Base-by-base conservation (phyloP, 2,888 invertebrate species). In the Cerastoderma edule region DNA sequence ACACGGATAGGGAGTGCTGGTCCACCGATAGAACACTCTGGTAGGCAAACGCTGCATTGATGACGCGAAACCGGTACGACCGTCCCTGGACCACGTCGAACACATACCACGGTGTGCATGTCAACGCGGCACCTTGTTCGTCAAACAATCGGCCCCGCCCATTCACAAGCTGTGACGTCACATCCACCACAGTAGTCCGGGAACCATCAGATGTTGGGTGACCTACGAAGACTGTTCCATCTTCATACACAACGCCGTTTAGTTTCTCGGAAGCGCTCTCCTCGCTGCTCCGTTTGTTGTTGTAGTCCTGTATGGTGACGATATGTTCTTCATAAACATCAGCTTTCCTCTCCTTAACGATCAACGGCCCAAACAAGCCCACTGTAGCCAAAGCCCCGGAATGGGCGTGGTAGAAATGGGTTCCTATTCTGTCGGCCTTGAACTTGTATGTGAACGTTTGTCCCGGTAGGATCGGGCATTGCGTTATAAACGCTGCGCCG, bases 401-500 rank as follows among this genome's bases (percentile, higher is more conserved):
- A 69, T 88, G 88, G 8, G 84, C 70, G 73, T 88, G 86, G 46
- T 83, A 88, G 68, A 80, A 85, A 69, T 75, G 77, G 0, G 88
- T 87, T 10, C 88, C 88, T 2, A 24, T 74, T 3, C 72, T 80
- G 2, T 69, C 65, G 1, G 83, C 81, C 8, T 39, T 73, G 53
- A 87, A 85, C 24, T 72, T 57, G 66, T 88, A 88, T 22, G 78
- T 79, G 69, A 83, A 87, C 6, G 70, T 73, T 57, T 85, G 83
- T 4, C 83, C 80, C 1, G 88, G 85, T 1, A 78, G 63, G n/a
- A 88, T 86, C 1, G 88, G 87, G 67, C 88, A 88, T 60, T 89
- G 89, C 0, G 89, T 85, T 32, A 89, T 69, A 56, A 83, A 86
- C 0, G 85, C 75, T n/a, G 84, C 86, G 0, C 89, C 89, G 73